These are phyloP conservation scores for Stratiolaelaps scimitus DNA, from an alignment of 1,140 invertebrate genomes.

Conservation along the genomic window DNA sequence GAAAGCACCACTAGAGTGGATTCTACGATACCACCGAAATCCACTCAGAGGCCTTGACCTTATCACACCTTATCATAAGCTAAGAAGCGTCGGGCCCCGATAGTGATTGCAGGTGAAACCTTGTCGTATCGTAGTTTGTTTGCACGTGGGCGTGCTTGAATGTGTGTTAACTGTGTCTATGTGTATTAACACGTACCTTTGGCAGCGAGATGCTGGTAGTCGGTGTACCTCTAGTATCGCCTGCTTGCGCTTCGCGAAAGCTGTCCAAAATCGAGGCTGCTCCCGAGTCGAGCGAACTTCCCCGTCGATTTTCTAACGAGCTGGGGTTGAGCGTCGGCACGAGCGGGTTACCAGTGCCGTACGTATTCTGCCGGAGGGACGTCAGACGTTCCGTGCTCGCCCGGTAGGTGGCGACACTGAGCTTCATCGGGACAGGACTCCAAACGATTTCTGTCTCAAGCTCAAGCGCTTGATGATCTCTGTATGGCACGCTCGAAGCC, in stretches of 20 bases:
- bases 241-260: background rate
- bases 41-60: no score
- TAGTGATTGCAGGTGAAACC: no score
- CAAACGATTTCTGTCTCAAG: no score
- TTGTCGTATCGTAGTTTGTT: no score
- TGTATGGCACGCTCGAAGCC: no score
- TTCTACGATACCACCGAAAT: no score
- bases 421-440: constrained; percentile 30
- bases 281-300: constrained; percentile 22
- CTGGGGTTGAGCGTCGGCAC: constrained; percentile 12
- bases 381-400: constrained; percentile 34
- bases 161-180: no score
- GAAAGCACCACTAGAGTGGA: no score
- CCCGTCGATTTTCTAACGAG: constrained; percentile 8
- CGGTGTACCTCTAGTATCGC: background rate
- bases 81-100: no score
- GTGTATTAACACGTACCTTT: background rate
- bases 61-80: no score
- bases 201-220: constrained; percentile 25
- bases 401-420: constrained; percentile 35
- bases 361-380: constrained; percentile 33
- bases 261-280: background rate
- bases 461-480: no score
- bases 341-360: constrained; percentile 31
- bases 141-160: no score